Base-by-base conservation (phyloP, 92 coral and sea anemone genomes). In the Diadumene lineata region DNA sequence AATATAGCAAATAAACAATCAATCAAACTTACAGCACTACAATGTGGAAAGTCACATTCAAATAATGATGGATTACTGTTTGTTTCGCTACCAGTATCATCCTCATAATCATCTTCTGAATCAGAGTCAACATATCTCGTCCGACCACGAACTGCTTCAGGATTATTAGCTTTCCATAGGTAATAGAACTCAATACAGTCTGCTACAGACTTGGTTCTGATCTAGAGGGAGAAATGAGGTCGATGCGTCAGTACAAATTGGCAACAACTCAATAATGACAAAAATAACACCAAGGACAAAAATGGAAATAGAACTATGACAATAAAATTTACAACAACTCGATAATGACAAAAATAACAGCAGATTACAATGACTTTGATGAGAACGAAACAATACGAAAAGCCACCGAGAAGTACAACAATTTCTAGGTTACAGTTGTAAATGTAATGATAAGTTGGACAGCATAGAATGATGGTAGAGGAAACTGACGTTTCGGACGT, bases 31-130 rank as follows among this genome's bases (percentile, higher is more conserved):
- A 94, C 98, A 17, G 98, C 96, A 72, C 86, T 94, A 72, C 98
- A 94, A 50, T 94, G 92, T 69, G 98, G 98, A 70, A 94, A 94
- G 66, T 94, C 98, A 79, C 98, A 94, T 70, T 91, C 97, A 79
- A 94, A 94, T 24, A 85, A 65, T 7, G 91, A 86, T 11, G 98
- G 96, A 50, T 91, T 91, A 65, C 98, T 86, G 82, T 91, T 92
- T 23, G 96, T 93, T 68, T 94, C 98, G 85, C 98, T 94, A 67
- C 82, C 83, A 1, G 93, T 81, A 46, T 88, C 97, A 33, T 90
- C 89, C 18, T 90, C 84, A 50, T 87, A 86, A 79, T 87, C 61
- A 48, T 92, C 97, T 81, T 90, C 98, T 7, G 97, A 86, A 46
- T 88, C 92, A 0, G 98, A 88, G 66, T 94, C 98, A 28, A 87